These are phyloP conservation scores for Rhinichthys klamathensis DNA, from an alignment of 2,113 vertebrate genomes.

Conservation along the genomic window DNA sequence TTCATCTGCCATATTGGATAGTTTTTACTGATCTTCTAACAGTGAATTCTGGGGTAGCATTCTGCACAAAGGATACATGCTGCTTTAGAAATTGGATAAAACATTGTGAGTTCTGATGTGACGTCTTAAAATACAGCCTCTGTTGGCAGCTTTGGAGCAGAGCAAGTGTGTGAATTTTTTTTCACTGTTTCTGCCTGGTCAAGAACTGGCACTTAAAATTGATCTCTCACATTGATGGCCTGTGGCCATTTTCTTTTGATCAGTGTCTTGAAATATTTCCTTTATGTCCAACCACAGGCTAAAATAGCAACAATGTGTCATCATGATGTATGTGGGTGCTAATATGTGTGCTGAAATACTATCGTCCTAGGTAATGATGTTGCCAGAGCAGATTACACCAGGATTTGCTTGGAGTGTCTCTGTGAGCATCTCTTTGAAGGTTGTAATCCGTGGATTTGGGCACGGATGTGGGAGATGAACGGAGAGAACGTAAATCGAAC, in stretches of 20 bases:
- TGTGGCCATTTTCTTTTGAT: not conserved
- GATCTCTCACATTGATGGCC: conserved; percentile 14
- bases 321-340: conserved; percentile 1
- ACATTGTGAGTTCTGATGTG: not conserved
- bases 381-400: conserved; percentile 71
- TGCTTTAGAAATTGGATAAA: not conserved
- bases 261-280: not conserved
- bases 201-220: conserved; percentile 1
- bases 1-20: too few species aligned
- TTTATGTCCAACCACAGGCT: not conserved
- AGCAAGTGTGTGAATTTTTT: not conserved
- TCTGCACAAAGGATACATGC: not conserved
- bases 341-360: conserved; percentile 2
- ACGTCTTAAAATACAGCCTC: not conserved
- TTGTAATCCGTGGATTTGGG: conserved; percentile 71
- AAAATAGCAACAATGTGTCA: not conserved
- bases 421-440: conserved; percentile 62
- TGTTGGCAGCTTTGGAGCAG: not conserved
- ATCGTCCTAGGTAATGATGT: conserved; percentile 53
- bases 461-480: conserved; percentile 47
- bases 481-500: conserved; percentile 49
- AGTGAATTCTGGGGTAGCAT: not conserved
- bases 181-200: not conserved
- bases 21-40: too few species aligned
- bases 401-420: conserved; percentile 66